Conservation (phyloP, 1,140 invertebrate genomes). For the Megalopta genalis region DNA sequence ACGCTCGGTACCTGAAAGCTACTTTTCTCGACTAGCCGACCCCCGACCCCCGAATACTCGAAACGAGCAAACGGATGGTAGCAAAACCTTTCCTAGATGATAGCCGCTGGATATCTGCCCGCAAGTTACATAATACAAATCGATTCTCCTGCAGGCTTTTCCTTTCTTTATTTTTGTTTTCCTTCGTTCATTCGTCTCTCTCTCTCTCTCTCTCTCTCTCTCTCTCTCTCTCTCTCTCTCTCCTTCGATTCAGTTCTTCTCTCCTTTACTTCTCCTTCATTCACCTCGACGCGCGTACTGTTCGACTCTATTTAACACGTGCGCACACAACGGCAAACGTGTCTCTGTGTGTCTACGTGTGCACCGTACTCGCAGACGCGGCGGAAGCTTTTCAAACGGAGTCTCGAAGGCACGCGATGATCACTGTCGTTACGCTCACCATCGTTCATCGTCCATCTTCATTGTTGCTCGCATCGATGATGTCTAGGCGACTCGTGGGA, state of each 20-base stretch:
- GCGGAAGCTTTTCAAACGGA: constrained; percentile 26
- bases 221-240: no score
- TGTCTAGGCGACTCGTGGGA: background rate
- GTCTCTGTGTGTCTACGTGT: no score
- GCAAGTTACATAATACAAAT: constrained; percentile 59
- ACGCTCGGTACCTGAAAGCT: constrained; percentile 45
- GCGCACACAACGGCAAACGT: no score
- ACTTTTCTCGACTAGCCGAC: constrained; percentile 35
- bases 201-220: background rate
- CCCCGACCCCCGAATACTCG: constrained; percentile 39
- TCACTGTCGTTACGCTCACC: constrained; percentile 33
- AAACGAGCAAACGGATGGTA: constrained; percentile 51
- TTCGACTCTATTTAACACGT: constrained; percentile 5
- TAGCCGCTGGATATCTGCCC: constrained; percentile 53
- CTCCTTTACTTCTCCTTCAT: constrained; percentile 9
- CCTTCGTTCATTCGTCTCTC: background rate
- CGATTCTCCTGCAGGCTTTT: constrained; percentile 58
- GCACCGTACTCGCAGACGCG: background rate
- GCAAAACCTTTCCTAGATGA: constrained; percentile 39
- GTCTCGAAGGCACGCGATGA: constrained; percentile 61
- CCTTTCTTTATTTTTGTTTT: constrained; percentile 18
- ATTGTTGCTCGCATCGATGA: constrained; percentile 23
- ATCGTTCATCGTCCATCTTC: constrained; percentile 10
- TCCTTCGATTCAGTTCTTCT: background rate
- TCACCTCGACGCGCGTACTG: constrained; percentile 43